These are phyloP conservation scores for Enteromius radiatus DNA, from an alignment of 2,797 vertebrate genomes.

Conservation along the genomic window DNA sequence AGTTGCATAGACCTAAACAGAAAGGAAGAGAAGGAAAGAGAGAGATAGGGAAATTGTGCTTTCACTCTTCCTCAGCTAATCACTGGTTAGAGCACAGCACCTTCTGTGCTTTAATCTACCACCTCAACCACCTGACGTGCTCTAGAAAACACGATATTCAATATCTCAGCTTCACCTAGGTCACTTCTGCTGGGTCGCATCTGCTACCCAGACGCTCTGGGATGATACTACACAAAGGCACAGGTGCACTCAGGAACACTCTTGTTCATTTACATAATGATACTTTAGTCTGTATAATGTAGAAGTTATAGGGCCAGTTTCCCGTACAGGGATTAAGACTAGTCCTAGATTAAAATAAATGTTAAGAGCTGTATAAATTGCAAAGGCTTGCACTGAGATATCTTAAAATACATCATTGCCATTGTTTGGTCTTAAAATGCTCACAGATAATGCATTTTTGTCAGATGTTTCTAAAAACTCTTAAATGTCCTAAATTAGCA, in stretches of 20 bases:
- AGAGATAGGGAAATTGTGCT: slow-evolving; percentile 7
- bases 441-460: too few relatives aligned
- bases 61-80: slow-evolving; percentile 20
- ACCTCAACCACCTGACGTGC: slow-evolving; percentile 6
- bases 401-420: too few relatives aligned
- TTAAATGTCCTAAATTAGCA: too few relatives aligned
- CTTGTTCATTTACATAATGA: background rate
- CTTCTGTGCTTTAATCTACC: slow-evolving; percentile 7
- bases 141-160: slow-evolving; percentile 1
- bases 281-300: background rate
- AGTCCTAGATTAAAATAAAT: too few relatives aligned
- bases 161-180: slow-evolving; percentile 20
- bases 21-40: background rate
- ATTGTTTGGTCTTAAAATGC: too few relatives aligned
- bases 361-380: too few relatives aligned
- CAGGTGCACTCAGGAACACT: slow-evolving; percentile 33
- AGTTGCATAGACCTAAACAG: slow-evolving; percentile 4
- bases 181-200: slow-evolving; percentile 9
- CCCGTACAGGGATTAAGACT: too few relatives aligned
- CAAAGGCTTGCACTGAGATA: too few relatives aligned
- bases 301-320: too few relatives aligned
- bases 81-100: slow-evolving; percentile 11
- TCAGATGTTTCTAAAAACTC: too few relatives aligned
- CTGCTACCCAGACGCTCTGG: slow-evolving; percentile 5
- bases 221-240: slow-evolving; percentile 14